Evolutionary conservation across 2,797 vertebrate species (phyloP).

Genomic region (Crypturellus tataupa): DNA sequence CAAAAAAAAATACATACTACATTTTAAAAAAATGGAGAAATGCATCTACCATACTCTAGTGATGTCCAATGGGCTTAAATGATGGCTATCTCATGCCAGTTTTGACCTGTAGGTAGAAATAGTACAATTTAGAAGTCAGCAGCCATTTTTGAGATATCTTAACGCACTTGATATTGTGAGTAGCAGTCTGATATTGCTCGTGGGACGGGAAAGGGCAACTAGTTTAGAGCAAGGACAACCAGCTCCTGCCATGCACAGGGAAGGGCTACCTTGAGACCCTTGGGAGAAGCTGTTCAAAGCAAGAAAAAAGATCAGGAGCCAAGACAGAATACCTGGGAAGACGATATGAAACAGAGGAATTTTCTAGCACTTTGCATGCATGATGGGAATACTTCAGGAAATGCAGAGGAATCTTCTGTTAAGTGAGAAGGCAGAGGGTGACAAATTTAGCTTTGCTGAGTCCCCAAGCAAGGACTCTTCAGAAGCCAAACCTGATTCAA

Average conservation of each 20-base stretch:
- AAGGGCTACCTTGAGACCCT: background rate
- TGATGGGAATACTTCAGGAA: background rate
- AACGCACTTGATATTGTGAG: background rate
- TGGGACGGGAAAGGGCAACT: background rate
- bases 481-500: background rate
- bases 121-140: background rate
- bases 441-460: background rate
- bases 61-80: background rate
- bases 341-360: background rate
- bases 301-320: background rate
- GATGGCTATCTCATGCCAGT: background rate
- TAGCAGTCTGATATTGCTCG: background rate
- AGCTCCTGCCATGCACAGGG: background rate
- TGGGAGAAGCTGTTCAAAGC: background rate
- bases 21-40: background rate
- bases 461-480: background rate
- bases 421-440: background rate
- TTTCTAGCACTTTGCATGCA: rapidly evolving
- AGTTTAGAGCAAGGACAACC: background rate
- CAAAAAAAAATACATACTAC: background rate
- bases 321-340: background rate
- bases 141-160: background rate
- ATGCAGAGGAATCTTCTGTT: background rate
- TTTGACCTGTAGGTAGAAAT: background rate
- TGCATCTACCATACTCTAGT: background rate